phyloP scores from a whole-genome alignment of 2,113 vertebrate genomes.

The Sander vitreus region DNA sequence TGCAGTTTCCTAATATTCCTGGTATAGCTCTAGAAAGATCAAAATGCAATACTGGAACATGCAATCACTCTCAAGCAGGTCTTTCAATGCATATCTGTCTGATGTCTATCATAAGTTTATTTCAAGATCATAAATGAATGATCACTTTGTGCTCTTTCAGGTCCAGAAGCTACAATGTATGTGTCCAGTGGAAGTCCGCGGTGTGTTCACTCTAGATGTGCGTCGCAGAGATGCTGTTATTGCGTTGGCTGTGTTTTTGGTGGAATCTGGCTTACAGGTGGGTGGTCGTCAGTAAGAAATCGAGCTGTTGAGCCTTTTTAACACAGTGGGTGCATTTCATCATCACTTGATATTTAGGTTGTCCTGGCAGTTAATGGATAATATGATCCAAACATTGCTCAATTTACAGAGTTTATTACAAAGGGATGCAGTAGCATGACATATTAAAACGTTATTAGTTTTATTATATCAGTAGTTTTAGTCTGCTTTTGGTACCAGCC shows the following conservation, averaged over 20 bases:
- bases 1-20: neutral
- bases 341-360: neutral
- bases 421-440: neutral
- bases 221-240: slow-evolving; percentile 95
- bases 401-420: neutral
- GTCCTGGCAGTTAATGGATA: neutral
- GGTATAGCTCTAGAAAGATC: neutral
- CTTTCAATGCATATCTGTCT: neutral
- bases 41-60: neutral
- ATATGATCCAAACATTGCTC: neutral
- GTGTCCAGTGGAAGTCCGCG: slow-evolving; percentile 95
- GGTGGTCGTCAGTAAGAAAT: slow-evolving; percentile 6
- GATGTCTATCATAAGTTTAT: neutral
- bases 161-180: slow-evolving; percentile 96
- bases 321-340: neutral
- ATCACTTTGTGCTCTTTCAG: slow-evolving; percentile 73
- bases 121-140: neutral
- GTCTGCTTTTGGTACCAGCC: neutral
- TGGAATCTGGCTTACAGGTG: slow-evolving; percentile 96
- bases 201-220: slow-evolving; percentile 93
- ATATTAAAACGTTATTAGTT: neutral
- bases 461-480: neutral
- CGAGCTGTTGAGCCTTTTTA: neutral
- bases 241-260: slow-evolving; percentile 93
- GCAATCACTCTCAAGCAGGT: neutral